phyloP scores from a whole-genome alignment of 2,888 invertebrate genomes.

The Limnephilus lunatus region DNA sequence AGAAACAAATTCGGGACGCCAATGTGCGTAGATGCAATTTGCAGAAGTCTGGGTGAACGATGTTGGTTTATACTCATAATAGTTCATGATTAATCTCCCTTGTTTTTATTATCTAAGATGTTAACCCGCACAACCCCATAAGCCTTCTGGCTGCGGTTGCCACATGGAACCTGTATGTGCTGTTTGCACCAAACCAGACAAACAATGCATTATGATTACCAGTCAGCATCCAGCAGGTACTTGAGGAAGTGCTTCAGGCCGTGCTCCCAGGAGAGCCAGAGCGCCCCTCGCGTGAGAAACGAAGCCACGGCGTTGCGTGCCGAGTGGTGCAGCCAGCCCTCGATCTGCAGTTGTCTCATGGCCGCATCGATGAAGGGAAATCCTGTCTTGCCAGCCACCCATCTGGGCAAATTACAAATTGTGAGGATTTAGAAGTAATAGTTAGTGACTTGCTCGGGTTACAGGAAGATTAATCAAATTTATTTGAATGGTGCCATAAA shows the following conservation, averaged over 20 bases:
- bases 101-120: too few species aligned
- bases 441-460: too few species aligned
- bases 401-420: constrained; percentile 69
- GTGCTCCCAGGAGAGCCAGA: constrained; percentile 86
- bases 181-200: not conserved
- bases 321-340: constrained; percentile 86
- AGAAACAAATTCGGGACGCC: too few species aligned
- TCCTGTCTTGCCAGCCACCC: constrained; percentile 81
- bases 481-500: too few species aligned
- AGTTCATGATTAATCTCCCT: too few species aligned
- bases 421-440: not conserved
- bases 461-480: too few species aligned
- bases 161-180: constrained; percentile 84
- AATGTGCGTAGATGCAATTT: too few species aligned
- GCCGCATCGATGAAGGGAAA: constrained; percentile 87
- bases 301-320: constrained; percentile 84
- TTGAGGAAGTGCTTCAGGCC: constrained; percentile 82
- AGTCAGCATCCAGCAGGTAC: constrained; percentile 85
- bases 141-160: constrained; percentile 81
- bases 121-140: not conserved
- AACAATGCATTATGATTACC: constrained; percentile 70
- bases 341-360: constrained; percentile 82
- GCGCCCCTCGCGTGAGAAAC: constrained; percentile 85
- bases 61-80: too few species aligned
- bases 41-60: too few species aligned